Conservation (phyloP, 2,113 vertebrate species). For the Heterocephalus glaber region DNA sequence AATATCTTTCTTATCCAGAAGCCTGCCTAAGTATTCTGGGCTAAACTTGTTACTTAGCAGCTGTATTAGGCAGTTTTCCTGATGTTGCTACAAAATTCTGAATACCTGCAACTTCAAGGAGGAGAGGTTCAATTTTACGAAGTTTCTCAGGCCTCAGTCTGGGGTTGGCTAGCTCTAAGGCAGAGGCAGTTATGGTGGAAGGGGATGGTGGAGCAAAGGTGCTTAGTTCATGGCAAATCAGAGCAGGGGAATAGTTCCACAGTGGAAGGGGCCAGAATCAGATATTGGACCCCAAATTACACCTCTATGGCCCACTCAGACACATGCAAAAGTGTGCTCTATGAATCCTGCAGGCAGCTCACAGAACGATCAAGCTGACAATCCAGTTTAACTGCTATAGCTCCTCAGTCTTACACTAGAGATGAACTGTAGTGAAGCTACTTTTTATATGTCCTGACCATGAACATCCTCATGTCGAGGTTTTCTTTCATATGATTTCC, state of each 20-base stretch:
- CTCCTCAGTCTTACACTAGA: neutral
- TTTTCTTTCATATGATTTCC: neutral
- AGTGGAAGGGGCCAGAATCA: neutral
- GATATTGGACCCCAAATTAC: neutral
- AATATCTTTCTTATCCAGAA: slow-evolving; percentile 1
- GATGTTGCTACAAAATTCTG: neutral
- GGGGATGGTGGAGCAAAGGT: neutral
- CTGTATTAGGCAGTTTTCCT: neutral
- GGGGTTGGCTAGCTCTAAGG: neutral
- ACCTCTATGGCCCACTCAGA: neutral
- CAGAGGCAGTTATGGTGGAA: neutral
- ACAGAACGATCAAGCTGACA: neutral
- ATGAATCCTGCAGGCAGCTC: neutral
- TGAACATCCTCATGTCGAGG: neutral
- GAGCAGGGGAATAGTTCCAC: neutral
- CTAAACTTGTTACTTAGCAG: neutral
- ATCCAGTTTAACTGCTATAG: neutral
- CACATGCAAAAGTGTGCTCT: neutral
- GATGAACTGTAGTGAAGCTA: neutral
- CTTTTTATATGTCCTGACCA: neutral
- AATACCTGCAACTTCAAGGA: neutral
- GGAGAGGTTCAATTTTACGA: neutral
- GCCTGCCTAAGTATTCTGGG: neutral
- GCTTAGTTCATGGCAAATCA: neutral
- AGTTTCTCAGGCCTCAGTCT: neutral